A percentile compares a stretch with the other conserved stretches of the same genome.
Evolutionary conservation across 2,113 vertebrate species (phyloP).

Genomic region (Diadophis punctatus): DNA sequence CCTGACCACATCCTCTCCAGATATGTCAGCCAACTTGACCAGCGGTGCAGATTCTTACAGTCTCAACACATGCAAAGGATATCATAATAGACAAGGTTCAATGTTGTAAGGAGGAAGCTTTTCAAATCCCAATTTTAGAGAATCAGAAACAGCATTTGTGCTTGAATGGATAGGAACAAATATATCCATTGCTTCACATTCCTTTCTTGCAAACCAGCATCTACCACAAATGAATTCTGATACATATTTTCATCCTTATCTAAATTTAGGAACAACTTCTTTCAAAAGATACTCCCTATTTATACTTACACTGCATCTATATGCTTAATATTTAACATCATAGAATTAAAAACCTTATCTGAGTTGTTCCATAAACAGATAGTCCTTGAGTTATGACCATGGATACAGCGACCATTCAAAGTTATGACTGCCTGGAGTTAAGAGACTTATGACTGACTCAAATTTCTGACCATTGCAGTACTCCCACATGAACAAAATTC

Average conservation of each 20-base stretch:
- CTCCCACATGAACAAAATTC: background rate
- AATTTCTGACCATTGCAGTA: background rate
- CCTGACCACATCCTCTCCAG: background rate
- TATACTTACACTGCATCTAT: background rate
- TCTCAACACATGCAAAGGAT: background rate
- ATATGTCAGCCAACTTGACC: background rate
- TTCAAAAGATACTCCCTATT: background rate
- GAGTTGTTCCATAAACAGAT: background rate
- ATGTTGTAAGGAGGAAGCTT: background rate
- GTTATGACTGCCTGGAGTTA: background rate
- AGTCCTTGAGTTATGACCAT: background rate
- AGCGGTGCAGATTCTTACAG: background rate
- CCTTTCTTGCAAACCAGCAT: background rate
- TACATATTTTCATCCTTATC: background rate
- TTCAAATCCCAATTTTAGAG: background rate
- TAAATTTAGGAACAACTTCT: background rate
- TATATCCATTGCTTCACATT: background rate
- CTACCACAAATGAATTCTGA: background rate
- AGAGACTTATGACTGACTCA: background rate
- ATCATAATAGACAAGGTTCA: background rate
- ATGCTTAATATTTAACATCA: background rate
- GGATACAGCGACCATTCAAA: background rate
- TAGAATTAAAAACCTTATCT: background rate
- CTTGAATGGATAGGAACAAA: background rate
- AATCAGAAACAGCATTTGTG: background rate